Percentiles rank a stretch among this genome's conserved stretches.
Evolutionary conservation across 64 coral and sea anemone genomes (phyloP).

Genomic region (Hydrozoanthus tunicans): DNA sequence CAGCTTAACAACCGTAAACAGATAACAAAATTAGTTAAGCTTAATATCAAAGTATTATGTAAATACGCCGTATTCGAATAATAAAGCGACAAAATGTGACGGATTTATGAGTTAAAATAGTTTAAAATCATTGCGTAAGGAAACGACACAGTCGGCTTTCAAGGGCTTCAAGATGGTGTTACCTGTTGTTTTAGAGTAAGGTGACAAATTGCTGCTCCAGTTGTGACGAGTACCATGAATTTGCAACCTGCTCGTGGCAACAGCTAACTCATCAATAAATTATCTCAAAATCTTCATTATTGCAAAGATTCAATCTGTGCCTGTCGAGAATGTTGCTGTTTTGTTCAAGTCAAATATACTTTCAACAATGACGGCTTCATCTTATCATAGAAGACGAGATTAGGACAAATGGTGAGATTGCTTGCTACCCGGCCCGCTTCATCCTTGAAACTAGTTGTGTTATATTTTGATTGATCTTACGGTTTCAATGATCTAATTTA

Average conservation of each 20-base stretch:
- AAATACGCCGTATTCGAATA: not conserved
- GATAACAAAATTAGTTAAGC: not conserved
- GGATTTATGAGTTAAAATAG: too few relatives aligned
- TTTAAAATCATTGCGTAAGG: not conserved
- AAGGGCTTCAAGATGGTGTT: not conserved
- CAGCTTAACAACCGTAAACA: constrained; percentile 2
- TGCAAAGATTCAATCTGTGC: constrained; percentile 13
- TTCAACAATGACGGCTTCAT: not conserved
- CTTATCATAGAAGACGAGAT: not conserved
- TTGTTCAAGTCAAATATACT: not conserved
- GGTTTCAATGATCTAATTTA: not conserved
- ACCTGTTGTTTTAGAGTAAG: constrained; percentile 37
- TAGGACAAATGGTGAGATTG: constrained; percentile 24
- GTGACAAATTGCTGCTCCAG: constrained; percentile 44
- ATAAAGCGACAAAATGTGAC: not conserved
- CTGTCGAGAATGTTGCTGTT: constrained; percentile 10
- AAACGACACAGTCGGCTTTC: not conserved
- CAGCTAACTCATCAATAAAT: constrained; percentile 23
- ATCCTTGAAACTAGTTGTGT: not conserved
- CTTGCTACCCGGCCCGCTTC: not conserved
- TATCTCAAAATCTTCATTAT: constrained; percentile 23
- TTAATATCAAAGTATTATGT: not conserved
- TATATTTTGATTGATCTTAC: not conserved
- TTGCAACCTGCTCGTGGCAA: constrained; percentile 11
- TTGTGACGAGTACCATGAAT: constrained; percentile 43